Evolutionary conservation across 2,888 invertebrate species (phyloP), one percentile per base, ranked within the genome.

Genomic region (Drosophila kambysellisi): DNA sequence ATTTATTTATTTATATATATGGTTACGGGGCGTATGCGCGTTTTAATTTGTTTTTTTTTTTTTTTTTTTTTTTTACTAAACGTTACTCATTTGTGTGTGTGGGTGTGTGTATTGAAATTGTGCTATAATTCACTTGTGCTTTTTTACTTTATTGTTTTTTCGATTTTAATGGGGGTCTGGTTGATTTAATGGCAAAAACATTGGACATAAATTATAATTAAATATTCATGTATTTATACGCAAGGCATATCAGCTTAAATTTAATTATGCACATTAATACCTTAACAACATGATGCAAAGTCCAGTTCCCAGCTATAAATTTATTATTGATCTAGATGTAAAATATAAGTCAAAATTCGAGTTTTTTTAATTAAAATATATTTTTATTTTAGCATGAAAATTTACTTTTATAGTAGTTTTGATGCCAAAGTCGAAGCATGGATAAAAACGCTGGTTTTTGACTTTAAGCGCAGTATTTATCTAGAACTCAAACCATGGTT

Each of bases 1-100:
- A n/a, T n/a, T 9, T 41, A 41, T n/a, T 8, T 9, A 39, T n/a
- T 3, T 39, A 9, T n/a, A n/a, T 37, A 37, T 43, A 20, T 20
- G 41, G 2, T 5, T 12, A 76, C 69, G 74, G 79, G 79, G 79
- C 83, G 84, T 79, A 81, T 84, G 64, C 51, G 72, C 53, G 48
- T 53, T 78, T 64, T 73, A 30, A 32, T 64, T 70, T 48, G 53
- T 51, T 63, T 56, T 65, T 75, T 1, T 25, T 25, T 25, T 25
- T 25, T 25, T 25, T 3, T 60, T 57, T 58, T 70, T 70, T 67
- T 73, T 76, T 46, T 25, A 25, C 46, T 73, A 33, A 48, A 37
- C 17, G 41, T 11, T 59, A 20, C 20, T 20, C 46, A 29, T 41
- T 25, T 43, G 29, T 46, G 52, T 60, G 35, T 43, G 20, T 73